phyloP scores from a whole-genome alignment of 2,113 vertebrate species.

The Climacteris rufus region DNA sequence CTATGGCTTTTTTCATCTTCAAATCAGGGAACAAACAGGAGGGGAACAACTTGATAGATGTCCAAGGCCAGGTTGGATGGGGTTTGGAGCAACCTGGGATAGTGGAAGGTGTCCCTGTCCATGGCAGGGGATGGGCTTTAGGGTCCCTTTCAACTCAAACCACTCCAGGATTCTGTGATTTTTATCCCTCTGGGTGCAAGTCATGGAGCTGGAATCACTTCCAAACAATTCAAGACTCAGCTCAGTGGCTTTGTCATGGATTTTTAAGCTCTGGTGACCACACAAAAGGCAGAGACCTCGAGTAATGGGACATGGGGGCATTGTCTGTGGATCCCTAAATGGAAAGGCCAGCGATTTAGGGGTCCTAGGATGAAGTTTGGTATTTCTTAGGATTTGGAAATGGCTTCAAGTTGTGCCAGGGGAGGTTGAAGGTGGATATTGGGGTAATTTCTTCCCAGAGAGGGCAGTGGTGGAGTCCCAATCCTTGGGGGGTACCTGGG shows the following conservation, averaged over 20 bases:
- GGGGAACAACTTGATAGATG: too few species aligned
- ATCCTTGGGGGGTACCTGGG: too few species aligned
- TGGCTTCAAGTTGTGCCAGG: neutral
- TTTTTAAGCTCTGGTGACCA: neutral
- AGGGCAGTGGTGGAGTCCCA: neutral
- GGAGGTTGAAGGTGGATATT: neutral
- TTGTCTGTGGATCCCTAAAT: neutral
- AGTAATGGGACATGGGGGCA: rapidly evolving
- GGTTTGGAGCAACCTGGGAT: rapidly evolving
- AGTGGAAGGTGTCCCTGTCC: neutral
- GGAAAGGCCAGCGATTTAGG: rapidly evolving
- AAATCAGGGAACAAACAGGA: too few species aligned
- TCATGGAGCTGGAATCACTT: neutral
- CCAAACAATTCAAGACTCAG: rapidly evolving
- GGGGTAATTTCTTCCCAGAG: neutral
- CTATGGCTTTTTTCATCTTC: too few species aligned
- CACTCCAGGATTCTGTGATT: neutral
- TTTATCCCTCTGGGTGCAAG: neutral
- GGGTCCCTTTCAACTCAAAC: neutral
- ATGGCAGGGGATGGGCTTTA: neutral
- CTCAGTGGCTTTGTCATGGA: neutral
- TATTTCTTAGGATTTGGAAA: neutral
- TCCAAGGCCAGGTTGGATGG: neutral
- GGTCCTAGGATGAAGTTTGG: neutral
- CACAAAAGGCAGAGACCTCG: neutral